These are phyloP conservation scores for Cyprinodon variegatus DNA, from an alignment of 2,113 vertebrate genomes.

Conservation along the genomic window DNA sequence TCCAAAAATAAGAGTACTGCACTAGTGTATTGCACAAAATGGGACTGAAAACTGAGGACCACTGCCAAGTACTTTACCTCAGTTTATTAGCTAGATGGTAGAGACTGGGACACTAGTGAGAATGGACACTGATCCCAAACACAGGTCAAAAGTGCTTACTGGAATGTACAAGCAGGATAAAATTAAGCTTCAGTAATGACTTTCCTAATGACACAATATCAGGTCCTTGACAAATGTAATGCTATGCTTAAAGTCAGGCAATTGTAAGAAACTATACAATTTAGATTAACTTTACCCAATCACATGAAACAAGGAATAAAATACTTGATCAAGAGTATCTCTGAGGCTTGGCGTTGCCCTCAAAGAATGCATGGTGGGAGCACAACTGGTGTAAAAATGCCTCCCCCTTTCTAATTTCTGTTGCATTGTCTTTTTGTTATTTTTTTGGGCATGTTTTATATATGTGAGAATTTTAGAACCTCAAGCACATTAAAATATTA, in stretches of 20 bases:
- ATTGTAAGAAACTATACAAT: neutral
- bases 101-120: neutral
- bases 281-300: neutral
- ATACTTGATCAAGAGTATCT: too few relatives aligned
- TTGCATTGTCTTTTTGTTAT: too few relatives aligned
- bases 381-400: neutral
- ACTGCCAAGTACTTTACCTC: neutral
- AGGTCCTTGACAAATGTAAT: neutral
- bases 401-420: too few relatives aligned
- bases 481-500: too few relatives aligned
- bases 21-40: neutral
- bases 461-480: too few relatives aligned
- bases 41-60: neutral
- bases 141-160: neutral
- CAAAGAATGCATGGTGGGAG: neutral
- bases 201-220: neutral
- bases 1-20: too few relatives aligned
- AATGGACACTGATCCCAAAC: neutral
- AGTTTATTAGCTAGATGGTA: neutral
- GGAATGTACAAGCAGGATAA: too few relatives aligned
- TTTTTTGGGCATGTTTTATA: too few relatives aligned
- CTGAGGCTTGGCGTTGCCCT: too few relatives aligned
- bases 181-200: too few relatives aligned
- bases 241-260: neutral
- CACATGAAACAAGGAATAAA: neutral